A percentile compares a stretch with the other conserved stretches of the same genome.
phyloP scores from a whole-genome alignment of 2,888 invertebrate genomes.

The Stenotaenia linearis region DNA sequence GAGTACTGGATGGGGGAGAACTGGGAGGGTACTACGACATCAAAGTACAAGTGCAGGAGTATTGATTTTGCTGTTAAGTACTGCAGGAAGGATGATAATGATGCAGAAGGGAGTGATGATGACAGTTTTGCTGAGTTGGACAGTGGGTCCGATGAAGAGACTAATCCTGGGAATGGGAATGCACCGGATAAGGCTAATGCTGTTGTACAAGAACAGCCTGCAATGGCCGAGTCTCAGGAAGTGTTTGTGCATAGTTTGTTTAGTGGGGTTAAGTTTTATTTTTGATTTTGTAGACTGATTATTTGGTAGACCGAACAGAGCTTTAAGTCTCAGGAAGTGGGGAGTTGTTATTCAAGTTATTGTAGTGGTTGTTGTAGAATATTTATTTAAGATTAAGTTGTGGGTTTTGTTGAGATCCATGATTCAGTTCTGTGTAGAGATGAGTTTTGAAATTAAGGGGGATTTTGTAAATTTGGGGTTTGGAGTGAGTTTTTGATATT shows the following conservation, averaged over 20 bases:
- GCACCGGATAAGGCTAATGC: neutral
- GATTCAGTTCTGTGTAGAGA: no score
- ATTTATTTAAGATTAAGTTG: no score
- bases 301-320: no score
- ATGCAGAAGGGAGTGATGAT: conserved; percentile 28
- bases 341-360: no score
- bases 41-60: conserved; percentile 31
- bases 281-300: neutral
- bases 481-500: no score
- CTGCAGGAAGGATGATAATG: conserved; percentile 1
- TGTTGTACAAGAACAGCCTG: neutral
- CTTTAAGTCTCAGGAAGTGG: no score
- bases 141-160: conserved; percentile 26
- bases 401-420: no score
- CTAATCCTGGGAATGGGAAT: neutral
- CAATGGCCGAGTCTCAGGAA: neutral
- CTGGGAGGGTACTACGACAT: conserved; percentile 33
- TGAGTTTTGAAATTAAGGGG: no score
- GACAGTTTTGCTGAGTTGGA: conserved; percentile 31
- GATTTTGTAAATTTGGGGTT: no score
- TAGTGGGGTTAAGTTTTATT: conserved; percentile 31
- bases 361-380: no score
- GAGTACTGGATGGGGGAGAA: conserved; percentile 30
- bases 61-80: conserved; percentile 33
- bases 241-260: conserved; percentile 31